Conservation (phyloP, 2,797 vertebrate genomes). For the Leptodactylus fallax region DNA sequence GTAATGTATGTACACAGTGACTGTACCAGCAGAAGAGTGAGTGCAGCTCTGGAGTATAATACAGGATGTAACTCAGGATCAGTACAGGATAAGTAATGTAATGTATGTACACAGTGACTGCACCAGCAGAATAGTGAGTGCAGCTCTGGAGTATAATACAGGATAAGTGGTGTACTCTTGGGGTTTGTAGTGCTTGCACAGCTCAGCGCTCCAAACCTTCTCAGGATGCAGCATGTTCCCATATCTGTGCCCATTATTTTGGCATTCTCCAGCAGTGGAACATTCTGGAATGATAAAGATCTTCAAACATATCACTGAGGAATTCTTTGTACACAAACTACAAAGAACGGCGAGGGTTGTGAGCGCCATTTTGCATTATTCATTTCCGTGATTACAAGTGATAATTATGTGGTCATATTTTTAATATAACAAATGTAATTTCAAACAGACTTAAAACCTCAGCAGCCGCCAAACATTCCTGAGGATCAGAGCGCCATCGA, state of each 20-base stretch:
- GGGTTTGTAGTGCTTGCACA: no score
- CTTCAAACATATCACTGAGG: conserved; percentile 38
- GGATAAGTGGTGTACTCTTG: background rate
- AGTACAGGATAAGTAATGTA: no score
- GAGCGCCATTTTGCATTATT: conserved; percentile 45
- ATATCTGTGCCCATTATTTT: background rate
- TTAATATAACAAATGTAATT: conserved; percentile 60
- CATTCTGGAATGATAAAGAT: background rate
- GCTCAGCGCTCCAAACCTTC: no score
- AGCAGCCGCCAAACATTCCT: conserved; percentile 34
- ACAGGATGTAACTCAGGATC: no score
- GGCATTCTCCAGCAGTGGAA: background rate
- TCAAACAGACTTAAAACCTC: conserved; percentile 48
- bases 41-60: no score
- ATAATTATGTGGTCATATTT: conserved; percentile 54
- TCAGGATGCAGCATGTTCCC: no score
- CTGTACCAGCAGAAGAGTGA: no score
- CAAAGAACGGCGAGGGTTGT: conserved; percentile 1
- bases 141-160: background rate
- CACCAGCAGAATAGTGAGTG: background rate
- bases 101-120: no score
- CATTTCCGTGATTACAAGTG: conserved; percentile 45
- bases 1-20: no score
- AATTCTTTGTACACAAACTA: conserved; percentile 33
- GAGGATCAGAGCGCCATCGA: conserved; percentile 34